Evolutionary conservation across 2,888 invertebrate genomes (phyloP).

Genomic region (Drosophila longiperda): DNA sequence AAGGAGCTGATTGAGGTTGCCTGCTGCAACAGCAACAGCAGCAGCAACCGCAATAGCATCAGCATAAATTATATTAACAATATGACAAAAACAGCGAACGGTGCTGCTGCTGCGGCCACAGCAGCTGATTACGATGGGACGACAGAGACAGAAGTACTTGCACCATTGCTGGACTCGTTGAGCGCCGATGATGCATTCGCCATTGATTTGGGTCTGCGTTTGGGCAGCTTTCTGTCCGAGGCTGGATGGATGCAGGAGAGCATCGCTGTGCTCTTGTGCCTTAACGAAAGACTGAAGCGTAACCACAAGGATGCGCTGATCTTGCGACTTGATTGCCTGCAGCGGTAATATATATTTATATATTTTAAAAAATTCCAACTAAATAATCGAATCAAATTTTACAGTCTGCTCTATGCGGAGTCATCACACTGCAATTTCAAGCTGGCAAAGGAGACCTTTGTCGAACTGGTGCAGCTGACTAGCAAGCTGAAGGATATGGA

Average conservation of each 20-base stretch:
- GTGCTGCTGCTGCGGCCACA: neutral
- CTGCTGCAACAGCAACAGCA: neutral
- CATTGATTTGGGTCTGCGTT: conserved; percentile 82
- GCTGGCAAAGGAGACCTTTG: conserved; percentile 90
- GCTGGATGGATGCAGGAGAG: conserved; percentile 94
- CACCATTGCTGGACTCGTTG: conserved; percentile 25
- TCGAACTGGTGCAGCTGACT: conserved; percentile 86
- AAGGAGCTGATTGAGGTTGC: conserved; percentile 6
- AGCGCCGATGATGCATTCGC: conserved; percentile 35
- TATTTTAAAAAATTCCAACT: neutral
- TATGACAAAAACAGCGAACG: conserved; percentile 3
- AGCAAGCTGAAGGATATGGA: conserved; percentile 83
- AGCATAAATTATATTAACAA: conserved; percentile 9
- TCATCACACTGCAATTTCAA: conserved; percentile 92
- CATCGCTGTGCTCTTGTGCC: conserved; percentile 89
- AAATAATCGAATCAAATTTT: conserved; percentile 37
- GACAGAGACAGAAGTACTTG: neutral
- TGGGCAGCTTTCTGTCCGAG: conserved; percentile 93
- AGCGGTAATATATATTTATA: conserved; percentile 87
- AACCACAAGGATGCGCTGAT: conserved; percentile 87
- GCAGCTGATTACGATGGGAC: neutral
- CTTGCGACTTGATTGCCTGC: conserved; percentile 92
- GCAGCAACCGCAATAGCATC: neutral
- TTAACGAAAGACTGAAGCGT: conserved; percentile 88
- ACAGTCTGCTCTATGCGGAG: conserved; percentile 93